Evolutionary conservation across 1,140 invertebrate genomes (phyloP), one percentile per base, ranked within the genome.

Genomic region (Bombus huntii): DNA sequence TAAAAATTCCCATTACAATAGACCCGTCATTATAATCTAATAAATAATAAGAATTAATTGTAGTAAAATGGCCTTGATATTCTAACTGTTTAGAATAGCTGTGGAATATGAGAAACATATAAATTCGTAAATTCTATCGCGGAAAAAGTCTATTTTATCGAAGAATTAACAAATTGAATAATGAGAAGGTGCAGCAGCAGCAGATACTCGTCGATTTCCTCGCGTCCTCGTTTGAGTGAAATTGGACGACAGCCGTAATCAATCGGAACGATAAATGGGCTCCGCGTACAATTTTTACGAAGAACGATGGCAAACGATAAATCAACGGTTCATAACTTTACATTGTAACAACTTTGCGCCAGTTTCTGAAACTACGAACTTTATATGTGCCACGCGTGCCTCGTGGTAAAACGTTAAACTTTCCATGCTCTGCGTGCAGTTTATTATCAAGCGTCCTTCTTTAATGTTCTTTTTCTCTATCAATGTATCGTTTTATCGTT

Each of bases 261-360:
- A 66, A 84, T 62, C 75, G 82, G 2, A 15, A 37, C n/a, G n/a
- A 34, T 59, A n/a, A 31, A 22, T 47, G 31, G 42, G 39, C 3
- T 10, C 0, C 25, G 25, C 18, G 47, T 47, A 34, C 53, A 25
- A 65, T 80, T 84, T 84, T 84, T 72, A 84, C 42, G 37, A 47
- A 28, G 47, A 71, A 12, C n/a, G 77, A 84, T 72, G 39, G 68
- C 25, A 10, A 31, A 72, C 68, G 83, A 84, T 84, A 84, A 84
- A 84, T 84, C 47, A 34, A 6, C 13, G 75, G 53, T 42, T 81
- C 53, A 13, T 66, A 79, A 79, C 68, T 85, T 72, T 65, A 9
- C 77, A 42, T 42, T 62, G 57, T 73, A 85, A 85, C 78, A 74
- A 85, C 78, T 85, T 85, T 66, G 78, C 59, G 62, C 83, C 53